These are phyloP conservation scores for Sanderia malayensis DNA, from an alignment of 30 jellyfish, hydroid and myxozoan genomes.

Conservation along the genomic window DNA sequence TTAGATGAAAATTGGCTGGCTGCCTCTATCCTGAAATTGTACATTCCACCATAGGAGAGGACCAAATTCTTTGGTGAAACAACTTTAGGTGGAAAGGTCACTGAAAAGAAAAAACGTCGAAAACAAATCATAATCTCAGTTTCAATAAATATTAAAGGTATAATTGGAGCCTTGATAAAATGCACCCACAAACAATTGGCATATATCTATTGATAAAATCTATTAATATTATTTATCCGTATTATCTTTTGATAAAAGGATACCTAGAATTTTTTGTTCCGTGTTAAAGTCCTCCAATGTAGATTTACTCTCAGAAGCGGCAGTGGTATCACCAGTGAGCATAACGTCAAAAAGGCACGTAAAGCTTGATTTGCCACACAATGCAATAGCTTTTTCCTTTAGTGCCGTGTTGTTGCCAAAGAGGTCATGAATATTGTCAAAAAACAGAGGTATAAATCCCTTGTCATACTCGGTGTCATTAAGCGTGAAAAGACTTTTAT, in stretches of 20 bases:
- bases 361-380: slow-evolving; percentile 15
- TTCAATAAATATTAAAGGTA: background rate
- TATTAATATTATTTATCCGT: background rate
- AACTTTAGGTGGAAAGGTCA: slow-evolving; percentile 23
- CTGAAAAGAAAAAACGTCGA: slow-evolving; percentile 9
- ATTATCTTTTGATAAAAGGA: background rate
- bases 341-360: slow-evolving; percentile 29
- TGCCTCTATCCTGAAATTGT: slow-evolving; percentile 22
- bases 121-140: background rate
- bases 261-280: slow-evolving; percentile 5
- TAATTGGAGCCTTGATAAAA: background rate
- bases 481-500: slow-evolving; percentile 24
- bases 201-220: background rate
- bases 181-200: background rate
- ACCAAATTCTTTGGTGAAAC: slow-evolving; percentile 20
- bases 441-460: slow-evolving; percentile 18
- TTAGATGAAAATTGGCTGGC: background rate
- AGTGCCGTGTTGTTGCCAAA: slow-evolving; percentile 39
- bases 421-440: slow-evolving; percentile 10
- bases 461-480: slow-evolving; percentile 18
- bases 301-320: slow-evolving; percentile 17
- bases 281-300: slow-evolving; percentile 10
- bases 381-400: slow-evolving; percentile 14
- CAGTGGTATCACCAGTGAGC: slow-evolving; percentile 12
- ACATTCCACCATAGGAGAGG: slow-evolving; percentile 7